Percentiles rank a stretch among this genome's conserved stretches.
phyloP scores from a whole-genome alignment of 2,888 invertebrate genomes.

The Hofmannophila pseudospretella region DNA sequence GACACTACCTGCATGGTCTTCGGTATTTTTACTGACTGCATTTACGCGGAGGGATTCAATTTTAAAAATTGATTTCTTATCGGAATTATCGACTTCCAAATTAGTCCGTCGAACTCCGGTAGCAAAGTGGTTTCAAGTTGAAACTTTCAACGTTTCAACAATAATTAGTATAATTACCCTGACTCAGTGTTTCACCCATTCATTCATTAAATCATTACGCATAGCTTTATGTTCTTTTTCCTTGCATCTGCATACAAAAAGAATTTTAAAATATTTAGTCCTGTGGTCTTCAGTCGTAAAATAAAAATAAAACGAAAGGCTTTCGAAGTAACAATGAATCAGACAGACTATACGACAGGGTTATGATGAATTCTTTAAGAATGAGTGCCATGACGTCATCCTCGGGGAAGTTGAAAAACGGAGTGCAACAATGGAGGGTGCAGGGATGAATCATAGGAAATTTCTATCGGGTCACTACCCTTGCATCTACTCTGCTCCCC shows the following conservation, averaged over 20 bases:
- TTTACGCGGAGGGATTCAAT: background rate
- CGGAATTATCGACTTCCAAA: conserved; percentile 33
- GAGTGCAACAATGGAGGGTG: conserved; percentile 63
- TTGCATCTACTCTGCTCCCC: conserved; percentile 29
- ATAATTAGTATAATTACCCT: conserved; percentile 22
- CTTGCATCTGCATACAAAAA: conserved; percentile 13
- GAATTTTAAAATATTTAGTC: conserved; percentile 25
- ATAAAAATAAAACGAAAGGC: conserved; percentile 22
- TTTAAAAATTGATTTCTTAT: conserved; percentile 13
- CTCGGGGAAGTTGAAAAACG: conserved; percentile 46
- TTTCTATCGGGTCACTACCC: conserved; percentile 63
- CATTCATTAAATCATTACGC: too few species aligned
- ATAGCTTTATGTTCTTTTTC: conserved; percentile 11
- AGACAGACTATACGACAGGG: conserved; percentile 53
- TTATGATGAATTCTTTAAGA: conserved; percentile 49
- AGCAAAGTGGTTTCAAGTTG: conserved; percentile 21
- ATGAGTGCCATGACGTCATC: conserved; percentile 61
- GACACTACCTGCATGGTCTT: conserved; percentile 4
- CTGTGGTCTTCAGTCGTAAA: conserved; percentile 29
- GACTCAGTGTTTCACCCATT: conserved; percentile 18
- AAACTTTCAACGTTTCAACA: too few species aligned
- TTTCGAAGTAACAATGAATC: conserved; percentile 40
- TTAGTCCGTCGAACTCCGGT: conserved; percentile 38
- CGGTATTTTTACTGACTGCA: background rate
- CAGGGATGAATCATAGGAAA: conserved; percentile 72